Evolutionary conservation across 2,888 invertebrate species (phyloP).

Genomic region (Drosophila leonis): DNA sequence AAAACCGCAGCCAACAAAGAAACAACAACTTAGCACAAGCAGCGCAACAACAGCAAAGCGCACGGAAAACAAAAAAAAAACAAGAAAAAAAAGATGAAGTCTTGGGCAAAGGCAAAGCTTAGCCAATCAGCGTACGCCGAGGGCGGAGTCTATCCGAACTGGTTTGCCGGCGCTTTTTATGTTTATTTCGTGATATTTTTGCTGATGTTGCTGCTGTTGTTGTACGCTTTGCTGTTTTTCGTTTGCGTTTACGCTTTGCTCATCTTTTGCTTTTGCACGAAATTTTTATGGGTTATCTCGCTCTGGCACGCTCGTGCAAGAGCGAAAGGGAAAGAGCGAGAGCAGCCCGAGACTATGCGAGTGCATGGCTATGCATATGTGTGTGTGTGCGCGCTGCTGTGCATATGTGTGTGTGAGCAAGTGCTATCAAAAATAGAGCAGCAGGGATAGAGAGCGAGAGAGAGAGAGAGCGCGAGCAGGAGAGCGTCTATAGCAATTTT

Average conservation of each 20-base stretch:
- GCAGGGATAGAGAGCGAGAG: slow-evolving; percentile 29
- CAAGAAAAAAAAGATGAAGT: slow-evolving; percentile 70
- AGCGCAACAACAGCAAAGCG: slow-evolving; percentile 30
- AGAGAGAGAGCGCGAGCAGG: slow-evolving; percentile 24
- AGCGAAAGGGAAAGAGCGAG: slow-evolving; percentile 65
- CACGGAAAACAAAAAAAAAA: slow-evolving; percentile 28
- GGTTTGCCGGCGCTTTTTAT: slow-evolving; percentile 76
- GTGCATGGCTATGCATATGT: slow-evolving; percentile 32
- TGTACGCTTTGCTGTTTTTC: slow-evolving; percentile 60
- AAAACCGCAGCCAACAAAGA: slow-evolving; percentile 72
- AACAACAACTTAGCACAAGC: slow-evolving; percentile 52
- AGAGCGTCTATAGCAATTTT: slow-evolving; percentile 30
- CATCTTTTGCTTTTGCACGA: slow-evolving; percentile 72
- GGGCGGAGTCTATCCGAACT: slow-evolving; percentile 83
- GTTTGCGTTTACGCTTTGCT: slow-evolving; percentile 78
- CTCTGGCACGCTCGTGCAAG: slow-evolving; percentile 69
- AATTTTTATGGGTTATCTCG: slow-evolving; percentile 83
- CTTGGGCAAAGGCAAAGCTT: slow-evolving; percentile 76
- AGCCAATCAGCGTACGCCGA: slow-evolving; percentile 82
- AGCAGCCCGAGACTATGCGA: slow-evolving; percentile 38
- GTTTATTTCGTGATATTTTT: slow-evolving; percentile 67
- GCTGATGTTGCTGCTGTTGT: slow-evolving; percentile 47
- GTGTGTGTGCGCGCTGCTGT: slow-evolving; percentile 11
- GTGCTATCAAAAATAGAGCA: slow-evolving; percentile 42
- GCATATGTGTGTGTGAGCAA: slow-evolving; percentile 24